phyloP scores from a whole-genome alignment of 2,888 invertebrate species.

The Scaptomyza caliginosa region DNA sequence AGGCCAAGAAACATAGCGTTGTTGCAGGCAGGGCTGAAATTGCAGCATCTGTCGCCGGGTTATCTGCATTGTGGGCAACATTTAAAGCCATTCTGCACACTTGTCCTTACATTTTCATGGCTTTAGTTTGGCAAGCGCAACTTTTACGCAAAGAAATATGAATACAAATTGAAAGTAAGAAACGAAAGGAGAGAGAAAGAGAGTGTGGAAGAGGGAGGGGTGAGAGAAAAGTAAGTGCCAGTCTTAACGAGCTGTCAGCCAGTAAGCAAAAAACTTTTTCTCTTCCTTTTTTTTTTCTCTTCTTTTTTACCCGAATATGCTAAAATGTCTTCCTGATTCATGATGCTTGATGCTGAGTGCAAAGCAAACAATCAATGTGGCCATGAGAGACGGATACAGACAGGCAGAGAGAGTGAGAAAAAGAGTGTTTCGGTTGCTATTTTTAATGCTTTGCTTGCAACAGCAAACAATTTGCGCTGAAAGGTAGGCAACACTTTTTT shows the following conservation, averaged over 20 bases:
- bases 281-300: not conserved
- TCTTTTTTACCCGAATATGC: slow-evolving; percentile 2
- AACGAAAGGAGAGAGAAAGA: not conserved
- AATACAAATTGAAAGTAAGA: slow-evolving; percentile 55
- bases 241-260: slow-evolving; percentile 47
- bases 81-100: slow-evolving; percentile 49
- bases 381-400: not conserved
- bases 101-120: slow-evolving; percentile 71
- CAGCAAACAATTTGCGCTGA: not conserved
- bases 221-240: not conserved
- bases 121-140: slow-evolving; percentile 58
- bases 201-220: not conserved
- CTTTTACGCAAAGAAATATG: slow-evolving; percentile 61
- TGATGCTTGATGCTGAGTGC: slow-evolving; percentile 21
- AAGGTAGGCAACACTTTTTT: slow-evolving; percentile 43
- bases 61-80: slow-evolving; percentile 1
- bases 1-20: slow-evolving; percentile 3
- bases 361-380: slow-evolving; percentile 14
- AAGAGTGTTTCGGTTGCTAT: not conserved
- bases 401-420: not conserved
- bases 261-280: slow-evolving; percentile 29
- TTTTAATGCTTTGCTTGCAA: slow-evolving; percentile 7
- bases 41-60: slow-evolving; percentile 24
- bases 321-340: slow-evolving; percentile 22
- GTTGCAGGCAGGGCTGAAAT: slow-evolving; percentile 1